Conservation (phyloP, 2,888 invertebrate species). For the Polylopha cassiicola region DNA sequence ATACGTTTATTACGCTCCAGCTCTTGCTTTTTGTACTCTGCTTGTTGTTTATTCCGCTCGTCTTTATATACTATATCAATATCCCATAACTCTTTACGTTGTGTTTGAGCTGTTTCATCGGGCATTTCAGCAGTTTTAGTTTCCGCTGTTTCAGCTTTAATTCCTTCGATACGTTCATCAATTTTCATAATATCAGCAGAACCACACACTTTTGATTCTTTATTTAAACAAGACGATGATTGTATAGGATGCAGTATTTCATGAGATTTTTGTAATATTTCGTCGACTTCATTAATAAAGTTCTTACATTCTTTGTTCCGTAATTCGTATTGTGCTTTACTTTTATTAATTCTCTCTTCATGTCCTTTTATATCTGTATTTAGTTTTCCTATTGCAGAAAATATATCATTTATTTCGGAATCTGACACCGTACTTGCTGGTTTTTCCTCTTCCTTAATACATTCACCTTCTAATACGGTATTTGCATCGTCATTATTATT, state of each 20-base stretch:
- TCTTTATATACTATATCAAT: constrained; percentile 38
- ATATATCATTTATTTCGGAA: constrained; percentile 57
- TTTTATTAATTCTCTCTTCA: constrained; percentile 56
- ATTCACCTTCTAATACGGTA: constrained; percentile 19
- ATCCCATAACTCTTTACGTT: constrained; percentile 52
- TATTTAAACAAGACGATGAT: constrained; percentile 12
- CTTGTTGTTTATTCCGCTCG: constrained; percentile 36
- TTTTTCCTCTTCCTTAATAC: constrained; percentile 15
- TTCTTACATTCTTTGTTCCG: constrained; percentile 58
- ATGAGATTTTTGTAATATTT: constrained; percentile 55
- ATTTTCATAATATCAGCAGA: constrained; percentile 16
- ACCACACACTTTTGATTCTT: constrained; percentile 17
- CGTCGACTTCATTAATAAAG: constrained; percentile 64
- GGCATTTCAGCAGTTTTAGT: constrained; percentile 1
- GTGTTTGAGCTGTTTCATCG: constrained; percentile 27
- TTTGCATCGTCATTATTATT: constrained; percentile 20
- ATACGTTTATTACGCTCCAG: constrained; percentile 52
- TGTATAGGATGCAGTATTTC: constrained; percentile 52
- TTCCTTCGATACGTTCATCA: constrained; percentile 13
- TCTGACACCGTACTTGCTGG: constrained; percentile 36
- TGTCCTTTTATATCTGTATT: constrained; percentile 58
- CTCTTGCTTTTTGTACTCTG: constrained; percentile 43
- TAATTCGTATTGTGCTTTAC: constrained; percentile 51
- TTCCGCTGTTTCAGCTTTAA: constrained; percentile 20
- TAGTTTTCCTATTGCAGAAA: constrained; percentile 53